Evolutionary conservation across 2,797 vertebrate species (phyloP).

Genomic region (Muscicapa comitata): DNA sequence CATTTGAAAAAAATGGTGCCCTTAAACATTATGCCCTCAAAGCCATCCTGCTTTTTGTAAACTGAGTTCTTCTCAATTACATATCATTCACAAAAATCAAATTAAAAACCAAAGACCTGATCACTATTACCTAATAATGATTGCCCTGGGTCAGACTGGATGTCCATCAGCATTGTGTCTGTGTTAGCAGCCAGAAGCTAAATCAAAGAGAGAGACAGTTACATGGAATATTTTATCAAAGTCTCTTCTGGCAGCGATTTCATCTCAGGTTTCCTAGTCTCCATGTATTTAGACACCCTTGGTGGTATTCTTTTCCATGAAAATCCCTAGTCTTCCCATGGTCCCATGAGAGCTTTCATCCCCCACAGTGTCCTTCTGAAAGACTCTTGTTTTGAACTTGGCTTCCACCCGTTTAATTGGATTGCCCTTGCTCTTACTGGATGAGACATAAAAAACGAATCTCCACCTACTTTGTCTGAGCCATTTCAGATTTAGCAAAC

Average conservation of each 20-base stretch:
- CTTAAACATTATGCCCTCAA: not conserved
- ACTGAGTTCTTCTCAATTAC: not conserved
- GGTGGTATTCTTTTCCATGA: not conserved
- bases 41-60: not conserved
- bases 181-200: not conserved
- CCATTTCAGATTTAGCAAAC: not conserved
- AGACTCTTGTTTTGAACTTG: not conserved
- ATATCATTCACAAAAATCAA: not conserved
- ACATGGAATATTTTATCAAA: not conserved
- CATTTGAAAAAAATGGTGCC: not conserved
- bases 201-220: not conserved
- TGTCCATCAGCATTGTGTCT: not conserved
- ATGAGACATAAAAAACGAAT: not conserved
- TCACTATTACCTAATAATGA: not conserved
- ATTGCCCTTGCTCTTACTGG: not conserved
- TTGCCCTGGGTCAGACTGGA: not conserved
- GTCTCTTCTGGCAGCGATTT: not conserved
- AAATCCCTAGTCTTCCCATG: not conserved
- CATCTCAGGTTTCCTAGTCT: not conserved
- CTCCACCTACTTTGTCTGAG: rapidly evolving
- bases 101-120: not conserved
- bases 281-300: not conserved
- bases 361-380: not conserved
- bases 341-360: not conserved
- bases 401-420: not conserved